Conservation (phyloP, 2,797 vertebrate genomes). For the Enteromius viviparus region DNA sequence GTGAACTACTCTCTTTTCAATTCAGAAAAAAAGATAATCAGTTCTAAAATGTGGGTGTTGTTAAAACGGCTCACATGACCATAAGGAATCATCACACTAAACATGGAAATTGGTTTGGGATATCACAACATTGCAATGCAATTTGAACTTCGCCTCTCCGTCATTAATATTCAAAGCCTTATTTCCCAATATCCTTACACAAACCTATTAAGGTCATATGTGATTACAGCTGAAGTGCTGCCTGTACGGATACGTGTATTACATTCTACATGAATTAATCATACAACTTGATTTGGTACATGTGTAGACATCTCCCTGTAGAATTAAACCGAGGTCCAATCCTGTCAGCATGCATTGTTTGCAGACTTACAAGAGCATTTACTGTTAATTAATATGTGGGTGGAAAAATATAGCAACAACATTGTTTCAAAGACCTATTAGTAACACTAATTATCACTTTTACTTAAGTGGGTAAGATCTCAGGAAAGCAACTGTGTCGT, state of each 20-base stretch:
- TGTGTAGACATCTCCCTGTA: slow-evolving; percentile 16
- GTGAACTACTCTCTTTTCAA: background rate
- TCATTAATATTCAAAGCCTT: slow-evolving; percentile 38
- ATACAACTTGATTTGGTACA: slow-evolving; percentile 17
- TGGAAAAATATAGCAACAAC: background rate
- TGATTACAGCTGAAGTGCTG: background rate
- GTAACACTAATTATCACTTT: background rate
- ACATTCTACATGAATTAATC: slow-evolving; percentile 20
- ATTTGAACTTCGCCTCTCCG: slow-evolving; percentile 15
- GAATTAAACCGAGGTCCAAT: background rate
- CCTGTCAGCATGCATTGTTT: background rate
- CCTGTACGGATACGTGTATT: background rate
- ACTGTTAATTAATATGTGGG: background rate
- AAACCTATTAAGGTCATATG: slow-evolving; percentile 19
- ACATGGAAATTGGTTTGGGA: slow-evolving; percentile 28
- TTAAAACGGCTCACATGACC: background rate
- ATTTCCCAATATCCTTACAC: slow-evolving; percentile 22
- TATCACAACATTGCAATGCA: background rate
- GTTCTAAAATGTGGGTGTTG: background rate
- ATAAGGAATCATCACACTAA: slow-evolving; percentile 3
- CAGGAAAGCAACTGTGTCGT: background rate
- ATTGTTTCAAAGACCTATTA: background rate
- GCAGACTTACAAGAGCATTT: background rate
- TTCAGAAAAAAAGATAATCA: background rate
- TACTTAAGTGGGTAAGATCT: background rate